phyloP scores from a whole-genome alignment of 2,113 vertebrate species.

The Tychaedon coryphoeus region DNA sequence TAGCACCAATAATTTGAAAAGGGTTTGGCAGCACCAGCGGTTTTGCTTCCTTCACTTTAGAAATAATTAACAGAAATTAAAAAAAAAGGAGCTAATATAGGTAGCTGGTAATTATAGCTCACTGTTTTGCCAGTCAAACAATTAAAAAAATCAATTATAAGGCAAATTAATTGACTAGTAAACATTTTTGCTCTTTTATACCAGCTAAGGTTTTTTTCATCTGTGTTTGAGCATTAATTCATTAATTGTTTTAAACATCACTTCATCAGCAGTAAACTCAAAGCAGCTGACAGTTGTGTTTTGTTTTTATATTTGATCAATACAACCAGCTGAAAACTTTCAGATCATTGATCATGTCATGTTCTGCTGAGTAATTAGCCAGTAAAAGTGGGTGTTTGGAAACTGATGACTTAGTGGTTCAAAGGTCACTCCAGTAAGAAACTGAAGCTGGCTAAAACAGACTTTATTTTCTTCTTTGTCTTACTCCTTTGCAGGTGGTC shows the following conservation, averaged over 20 bases:
- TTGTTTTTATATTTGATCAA: slow-evolving; percentile 74
- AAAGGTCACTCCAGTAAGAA: slow-evolving; percentile 56
- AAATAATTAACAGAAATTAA: background rate
- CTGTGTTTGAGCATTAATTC: slow-evolving; percentile 59
- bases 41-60: slow-evolving; percentile 8
- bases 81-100: slow-evolving; percentile 25
- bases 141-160: slow-evolving; percentile 73
- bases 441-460: slow-evolving; percentile 31
- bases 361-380: slow-evolving; percentile 72
- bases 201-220: slow-evolving; percentile 63
- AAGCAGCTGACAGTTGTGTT: slow-evolving; percentile 75
- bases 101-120: slow-evolving; percentile 53
- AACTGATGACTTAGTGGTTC: slow-evolving; percentile 70
- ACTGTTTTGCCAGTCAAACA: slow-evolving; percentile 69
- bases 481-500: background rate
- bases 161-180: slow-evolving; percentile 72
- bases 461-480: slow-evolving; percentile 34
- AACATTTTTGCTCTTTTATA: slow-evolving; percentile 69
- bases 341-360: slow-evolving; percentile 74
- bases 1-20: slow-evolving; percentile 47
- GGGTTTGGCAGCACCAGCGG: background rate
- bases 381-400: slow-evolving; percentile 63
- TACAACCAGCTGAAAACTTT: slow-evolving; percentile 69
- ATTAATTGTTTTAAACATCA: slow-evolving; percentile 75
- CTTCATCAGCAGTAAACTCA: slow-evolving; percentile 63